A percentile compares a stretch with the other conserved stretches of the same genome.
Conservation (phyloP, 2,113 vertebrate genomes). For the Marmota flaviventris region DNA sequence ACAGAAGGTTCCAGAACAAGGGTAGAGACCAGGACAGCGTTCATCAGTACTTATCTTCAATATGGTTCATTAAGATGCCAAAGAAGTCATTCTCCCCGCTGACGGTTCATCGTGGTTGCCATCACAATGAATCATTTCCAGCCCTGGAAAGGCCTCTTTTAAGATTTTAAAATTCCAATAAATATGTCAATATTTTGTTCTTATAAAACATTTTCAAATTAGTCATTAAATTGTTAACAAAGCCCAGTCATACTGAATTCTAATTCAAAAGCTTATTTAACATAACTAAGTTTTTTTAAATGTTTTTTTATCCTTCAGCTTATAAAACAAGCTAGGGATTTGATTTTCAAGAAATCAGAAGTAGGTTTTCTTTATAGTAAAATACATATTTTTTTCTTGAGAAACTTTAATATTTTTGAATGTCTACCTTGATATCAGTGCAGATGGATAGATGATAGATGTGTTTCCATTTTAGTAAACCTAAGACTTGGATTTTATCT, state of each 20-base stretch:
- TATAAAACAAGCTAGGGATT: not conserved
- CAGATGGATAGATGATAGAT: not conserved
- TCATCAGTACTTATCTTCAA: not conserved
- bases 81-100: not conserved
- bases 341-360: constrained; percentile 38
- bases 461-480: not conserved
- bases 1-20: not conserved
- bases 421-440: not conserved
- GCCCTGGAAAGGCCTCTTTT: not conserved
- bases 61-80: not conserved
- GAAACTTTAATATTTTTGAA: constrained; percentile 7
- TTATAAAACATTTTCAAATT: constrained; percentile 37
- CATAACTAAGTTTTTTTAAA: not conserved
- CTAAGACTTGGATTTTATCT: constrained; percentile 38
- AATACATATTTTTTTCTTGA: constrained; percentile 27
- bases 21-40: not conserved
- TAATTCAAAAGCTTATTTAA: constrained; percentile 33
- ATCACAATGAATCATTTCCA: not conserved
- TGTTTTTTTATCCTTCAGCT: not conserved
- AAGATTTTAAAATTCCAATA: constrained; percentile 22
- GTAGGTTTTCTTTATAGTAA: constrained; percentile 38
- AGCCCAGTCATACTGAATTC: not conserved
- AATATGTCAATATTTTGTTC: not conserved
- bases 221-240: constrained; percentile 6
- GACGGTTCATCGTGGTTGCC: not conserved